Percentiles rank a stretch among this genome's conserved stretches.
Conservation (phyloP, 2,113 vertebrate species). For the Anguilla japonica region DNA sequence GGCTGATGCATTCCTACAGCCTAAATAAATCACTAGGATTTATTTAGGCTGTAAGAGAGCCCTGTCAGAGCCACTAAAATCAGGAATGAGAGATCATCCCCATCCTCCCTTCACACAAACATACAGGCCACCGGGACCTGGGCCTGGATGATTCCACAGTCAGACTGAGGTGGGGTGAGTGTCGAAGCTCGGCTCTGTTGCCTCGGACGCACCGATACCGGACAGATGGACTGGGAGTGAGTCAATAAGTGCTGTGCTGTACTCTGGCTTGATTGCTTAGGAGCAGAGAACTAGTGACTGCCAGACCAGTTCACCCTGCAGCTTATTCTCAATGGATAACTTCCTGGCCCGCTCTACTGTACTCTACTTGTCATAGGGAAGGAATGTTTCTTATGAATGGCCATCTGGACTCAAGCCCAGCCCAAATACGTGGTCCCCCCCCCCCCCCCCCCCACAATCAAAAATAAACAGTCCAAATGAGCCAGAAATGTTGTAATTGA, state of each 20-base stretch:
- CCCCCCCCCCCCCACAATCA: slow-evolving; percentile 29
- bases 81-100: background rate
- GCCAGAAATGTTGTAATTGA: slow-evolving; percentile 47
- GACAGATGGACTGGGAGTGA: slow-evolving; percentile 37
- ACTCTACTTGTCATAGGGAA: slow-evolving; percentile 28
- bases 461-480: slow-evolving; percentile 33
- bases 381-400: slow-evolving; percentile 41
- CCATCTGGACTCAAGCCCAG: slow-evolving; percentile 47
- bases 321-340: slow-evolving; percentile 38
- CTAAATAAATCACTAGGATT: background rate
- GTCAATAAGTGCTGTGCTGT: slow-evolving; percentile 49
- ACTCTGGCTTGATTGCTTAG: slow-evolving; percentile 45
- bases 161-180: background rate
- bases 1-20: background rate
- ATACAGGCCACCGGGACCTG: background rate
- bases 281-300: slow-evolving; percentile 42
- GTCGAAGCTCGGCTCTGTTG: background rate
- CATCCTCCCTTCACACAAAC: background rate
- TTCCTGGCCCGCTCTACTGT: slow-evolving; percentile 30
- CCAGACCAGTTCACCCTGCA: slow-evolving; percentile 33
- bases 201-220: slow-evolving; percentile 19
- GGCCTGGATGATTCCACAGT: background rate
- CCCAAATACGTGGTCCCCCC: slow-evolving; percentile 31
- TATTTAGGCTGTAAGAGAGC: background rate
- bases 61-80: background rate